These are phyloP conservation scores for Hybognathus amarus DNA, from an alignment of 2,797 vertebrate species.

Conservation along the genomic window DNA sequence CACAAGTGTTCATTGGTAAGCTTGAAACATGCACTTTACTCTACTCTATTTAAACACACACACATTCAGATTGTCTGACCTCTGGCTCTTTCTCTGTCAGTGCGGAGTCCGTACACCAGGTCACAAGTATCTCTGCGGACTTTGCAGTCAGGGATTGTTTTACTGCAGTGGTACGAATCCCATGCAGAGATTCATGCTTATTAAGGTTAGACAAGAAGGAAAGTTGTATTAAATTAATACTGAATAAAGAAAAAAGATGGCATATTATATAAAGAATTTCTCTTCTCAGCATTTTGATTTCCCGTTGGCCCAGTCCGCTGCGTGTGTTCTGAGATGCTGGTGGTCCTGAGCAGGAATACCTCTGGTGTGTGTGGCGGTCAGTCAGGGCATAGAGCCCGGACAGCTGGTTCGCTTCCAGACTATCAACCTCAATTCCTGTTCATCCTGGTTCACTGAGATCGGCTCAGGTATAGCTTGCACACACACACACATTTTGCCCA, in stretches of 20 bases:
- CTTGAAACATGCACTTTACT: not conserved
- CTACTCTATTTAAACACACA: not conserved
- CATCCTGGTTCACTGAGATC: conserved; percentile 98
- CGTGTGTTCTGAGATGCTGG: conserved; percentile 98
- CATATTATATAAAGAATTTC: not conserved
- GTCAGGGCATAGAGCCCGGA: conserved; percentile 82
- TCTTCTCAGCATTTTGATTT: conserved; percentile 94
- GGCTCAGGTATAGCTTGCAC: conserved; percentile 80
- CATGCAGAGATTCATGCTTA: conserved; percentile 99
- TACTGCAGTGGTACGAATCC: conserved; percentile 99
- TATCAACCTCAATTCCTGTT: conserved; percentile 98
- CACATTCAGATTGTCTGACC: not conserved
- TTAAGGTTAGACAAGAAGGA: conserved; percentile 84
- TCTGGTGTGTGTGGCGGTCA: conserved; percentile 95
- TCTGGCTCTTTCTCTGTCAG: conserved; percentile 66
- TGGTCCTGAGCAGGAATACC: conserved; percentile 98
- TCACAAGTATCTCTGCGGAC: conserved; percentile 96
- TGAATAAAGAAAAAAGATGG: not conserved
- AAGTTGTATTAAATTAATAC: not conserved
- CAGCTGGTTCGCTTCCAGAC: conserved; percentile 98
- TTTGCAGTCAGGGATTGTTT: conserved; percentile 93
- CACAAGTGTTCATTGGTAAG: conserved; percentile 97
- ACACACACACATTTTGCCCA: not conserved
- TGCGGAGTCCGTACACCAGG: conserved; percentile 97
- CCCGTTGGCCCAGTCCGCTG: conserved; percentile 91